phyloP scores from a whole-genome alignment of 2,797 vertebrate genomes.

The Etheostoma nigrum region DNA sequence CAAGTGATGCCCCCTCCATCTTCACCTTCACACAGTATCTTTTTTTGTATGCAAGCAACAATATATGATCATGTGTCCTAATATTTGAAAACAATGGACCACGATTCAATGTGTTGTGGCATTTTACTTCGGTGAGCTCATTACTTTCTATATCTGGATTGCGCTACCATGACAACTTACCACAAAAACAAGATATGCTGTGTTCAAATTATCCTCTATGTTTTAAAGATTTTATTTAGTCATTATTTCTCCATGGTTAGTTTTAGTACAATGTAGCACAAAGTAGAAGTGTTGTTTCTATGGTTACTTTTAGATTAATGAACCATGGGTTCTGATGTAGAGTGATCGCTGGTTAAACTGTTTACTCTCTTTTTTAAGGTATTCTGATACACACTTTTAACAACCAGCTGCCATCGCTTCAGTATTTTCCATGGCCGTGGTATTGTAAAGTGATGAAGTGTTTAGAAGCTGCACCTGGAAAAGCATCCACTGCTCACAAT shows the following conservation, averaged over 20 bases:
- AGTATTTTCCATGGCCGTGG: not conserved
- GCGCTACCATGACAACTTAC: not conserved
- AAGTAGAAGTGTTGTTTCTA: slow-evolving; percentile 26
- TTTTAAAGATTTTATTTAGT: slow-evolving; percentile 16
- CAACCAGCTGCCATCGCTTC: not conserved
- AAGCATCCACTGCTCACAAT: not conserved
- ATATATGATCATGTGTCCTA: not conserved
- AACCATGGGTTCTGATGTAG: slow-evolving; percentile 24
- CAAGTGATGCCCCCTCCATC: not conserved
- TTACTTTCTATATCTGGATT: slow-evolving; percentile 10
- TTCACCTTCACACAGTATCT: not conserved
- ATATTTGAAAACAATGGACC: not conserved
- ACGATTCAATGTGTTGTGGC: not conserved
- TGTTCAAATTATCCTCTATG: not conserved
- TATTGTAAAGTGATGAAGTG: not conserved
- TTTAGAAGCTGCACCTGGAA: not conserved
- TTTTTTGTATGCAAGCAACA: not conserved
- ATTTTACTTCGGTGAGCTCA: not conserved
- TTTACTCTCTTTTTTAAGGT: not conserved
- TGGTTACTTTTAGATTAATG: slow-evolving; percentile 26
- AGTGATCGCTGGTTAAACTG: slow-evolving; percentile 3
- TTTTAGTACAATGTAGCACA: slow-evolving; percentile 25
- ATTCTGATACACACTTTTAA: slow-evolving; percentile 18
- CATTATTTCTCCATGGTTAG: not conserved
- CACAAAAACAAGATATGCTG: slow-evolving; percentile 1